Conservation (phyloP, 2,888 invertebrate species). For the Drosophila gaucha region DNA sequence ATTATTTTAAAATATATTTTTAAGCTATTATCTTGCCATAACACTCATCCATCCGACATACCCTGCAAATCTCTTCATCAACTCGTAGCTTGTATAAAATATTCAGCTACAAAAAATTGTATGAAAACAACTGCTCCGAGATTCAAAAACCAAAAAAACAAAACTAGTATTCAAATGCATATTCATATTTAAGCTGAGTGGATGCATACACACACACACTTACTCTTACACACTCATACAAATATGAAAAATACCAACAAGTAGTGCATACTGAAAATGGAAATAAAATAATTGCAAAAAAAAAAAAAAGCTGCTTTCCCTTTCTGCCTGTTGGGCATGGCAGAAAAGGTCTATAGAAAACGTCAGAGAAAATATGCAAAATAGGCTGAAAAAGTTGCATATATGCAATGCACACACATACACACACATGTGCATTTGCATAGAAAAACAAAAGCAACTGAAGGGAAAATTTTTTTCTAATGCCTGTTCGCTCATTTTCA, state of each 20-base stretch:
- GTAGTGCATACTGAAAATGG: slow-evolving; percentile 27
- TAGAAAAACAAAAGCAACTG: slow-evolving; percentile 14
- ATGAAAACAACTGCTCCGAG: slow-evolving; percentile 17
- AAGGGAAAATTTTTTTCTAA: slow-evolving; percentile 8
- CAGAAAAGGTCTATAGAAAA: slow-evolving; percentile 32
- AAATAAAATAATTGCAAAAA: slow-evolving; percentile 62
- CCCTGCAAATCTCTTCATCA: no score
- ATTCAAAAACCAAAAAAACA: slow-evolving; percentile 14
- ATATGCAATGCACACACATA: slow-evolving; percentile 34
- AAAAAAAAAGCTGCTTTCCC: slow-evolving; percentile 51
- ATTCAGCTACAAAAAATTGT: slow-evolving; percentile 14
- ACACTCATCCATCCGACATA: neutral
- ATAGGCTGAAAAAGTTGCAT: slow-evolving; percentile 67
- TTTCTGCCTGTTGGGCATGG: slow-evolving; percentile 42
- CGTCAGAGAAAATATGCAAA: slow-evolving; percentile 61
- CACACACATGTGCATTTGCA: slow-evolving; percentile 31
- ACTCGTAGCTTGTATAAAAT: neutral
- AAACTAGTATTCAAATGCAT: slow-evolving; percentile 35
- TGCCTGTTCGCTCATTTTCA: slow-evolving; percentile 48
- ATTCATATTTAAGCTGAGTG: slow-evolving; percentile 38
- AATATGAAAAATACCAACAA: slow-evolving; percentile 20
- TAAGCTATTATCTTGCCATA: no score
- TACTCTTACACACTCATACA: slow-evolving; percentile 6
- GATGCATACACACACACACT: slow-evolving; percentile 18
- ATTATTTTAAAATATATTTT: neutral